Percentiles rank a stretch among this genome's conserved stretches.
Conservation (phyloP, 2,113 vertebrate genomes). For the Suricata suricatta region DNA sequence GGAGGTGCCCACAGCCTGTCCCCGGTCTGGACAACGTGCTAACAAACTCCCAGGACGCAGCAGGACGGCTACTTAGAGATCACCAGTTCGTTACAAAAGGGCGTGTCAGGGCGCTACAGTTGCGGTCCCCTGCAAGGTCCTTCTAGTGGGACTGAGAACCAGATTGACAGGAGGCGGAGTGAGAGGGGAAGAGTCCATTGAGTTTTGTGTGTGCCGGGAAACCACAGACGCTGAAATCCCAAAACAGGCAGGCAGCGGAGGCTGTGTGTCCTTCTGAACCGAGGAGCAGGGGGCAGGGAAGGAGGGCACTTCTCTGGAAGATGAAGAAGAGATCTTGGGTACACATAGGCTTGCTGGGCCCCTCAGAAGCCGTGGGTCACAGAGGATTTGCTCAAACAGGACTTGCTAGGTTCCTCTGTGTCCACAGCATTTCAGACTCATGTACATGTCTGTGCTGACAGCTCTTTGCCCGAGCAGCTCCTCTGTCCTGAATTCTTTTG, state of each 20-base stretch:
- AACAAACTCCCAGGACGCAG: background rate
- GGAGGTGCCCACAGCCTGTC: background rate
- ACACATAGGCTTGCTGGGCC: background rate
- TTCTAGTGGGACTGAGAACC: background rate
- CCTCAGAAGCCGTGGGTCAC: background rate
- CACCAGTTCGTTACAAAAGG: background rate
- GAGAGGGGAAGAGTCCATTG: background rate
- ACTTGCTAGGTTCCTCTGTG: background rate
- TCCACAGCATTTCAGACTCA: background rate
- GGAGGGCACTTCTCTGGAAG: background rate
- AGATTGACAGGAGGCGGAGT: background rate
- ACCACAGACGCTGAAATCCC: background rate
- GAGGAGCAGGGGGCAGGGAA: background rate
- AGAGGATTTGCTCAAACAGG: background rate
- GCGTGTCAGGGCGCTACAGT: background rate
- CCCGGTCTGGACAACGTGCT: background rate
- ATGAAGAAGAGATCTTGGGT: background rate
- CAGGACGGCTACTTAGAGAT: background rate
- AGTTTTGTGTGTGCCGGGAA: background rate
- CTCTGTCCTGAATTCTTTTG: background rate
- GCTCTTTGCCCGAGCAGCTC: background rate
- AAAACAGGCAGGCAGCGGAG: background rate
- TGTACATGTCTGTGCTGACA: background rate
- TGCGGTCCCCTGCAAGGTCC: background rate
- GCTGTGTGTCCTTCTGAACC: background rate